Evolutionary conservation across 2,113 vertebrate genomes (phyloP).

Genomic region (Cyanocitta stelleri): DNA sequence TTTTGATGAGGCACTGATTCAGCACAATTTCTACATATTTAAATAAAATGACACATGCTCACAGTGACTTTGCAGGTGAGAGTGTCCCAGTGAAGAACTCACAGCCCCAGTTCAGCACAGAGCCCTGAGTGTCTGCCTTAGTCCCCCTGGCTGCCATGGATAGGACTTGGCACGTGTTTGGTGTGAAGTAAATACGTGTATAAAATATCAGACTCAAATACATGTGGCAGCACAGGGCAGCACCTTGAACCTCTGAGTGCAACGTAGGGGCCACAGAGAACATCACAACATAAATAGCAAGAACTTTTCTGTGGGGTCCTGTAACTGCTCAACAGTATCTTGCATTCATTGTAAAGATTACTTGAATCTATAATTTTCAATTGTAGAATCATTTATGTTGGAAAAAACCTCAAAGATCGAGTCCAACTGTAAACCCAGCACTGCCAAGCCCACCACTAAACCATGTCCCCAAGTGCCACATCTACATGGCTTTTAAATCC

Average conservation of each 20-base stretch:
- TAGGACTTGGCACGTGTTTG: background rate
- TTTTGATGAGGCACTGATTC: background rate
- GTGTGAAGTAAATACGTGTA: background rate
- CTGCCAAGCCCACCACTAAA: background rate
- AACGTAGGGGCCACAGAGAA: accelerated
- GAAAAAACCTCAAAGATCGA: background rate
- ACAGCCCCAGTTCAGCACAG: background rate
- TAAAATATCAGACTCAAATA: background rate
- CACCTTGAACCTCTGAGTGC: background rate
- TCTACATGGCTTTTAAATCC: background rate
- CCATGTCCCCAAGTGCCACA: background rate
- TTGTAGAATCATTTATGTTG: background rate
- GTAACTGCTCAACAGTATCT: background rate
- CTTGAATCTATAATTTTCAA: slow-evolving; percentile 5
- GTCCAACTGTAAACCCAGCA: background rate
- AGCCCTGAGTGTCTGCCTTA: background rate
- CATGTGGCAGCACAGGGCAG: background rate
- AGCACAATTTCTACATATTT: background rate
- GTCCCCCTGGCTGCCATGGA: background rate
- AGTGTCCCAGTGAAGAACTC: background rate
- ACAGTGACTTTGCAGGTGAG: background rate
- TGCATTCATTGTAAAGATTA: slow-evolving; percentile 7
- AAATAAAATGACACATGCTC: background rate
- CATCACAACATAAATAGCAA: background rate
- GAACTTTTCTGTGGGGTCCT: background rate